Evolutionary conservation across 2,113 vertebrate species (phyloP).

Genomic region (Oxyruncus cristatus): DNA sequence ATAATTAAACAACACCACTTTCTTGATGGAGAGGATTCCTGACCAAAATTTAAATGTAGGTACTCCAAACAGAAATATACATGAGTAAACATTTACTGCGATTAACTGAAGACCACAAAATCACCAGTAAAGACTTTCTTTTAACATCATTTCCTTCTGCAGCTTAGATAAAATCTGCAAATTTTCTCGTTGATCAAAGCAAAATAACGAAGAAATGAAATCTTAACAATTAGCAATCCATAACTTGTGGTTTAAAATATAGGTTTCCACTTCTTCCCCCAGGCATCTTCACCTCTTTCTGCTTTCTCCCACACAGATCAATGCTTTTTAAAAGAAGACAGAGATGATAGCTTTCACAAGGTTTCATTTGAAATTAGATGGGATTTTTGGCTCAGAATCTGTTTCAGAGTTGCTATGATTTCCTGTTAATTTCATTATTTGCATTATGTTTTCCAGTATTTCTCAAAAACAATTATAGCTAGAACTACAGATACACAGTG

Average conservation of each 20-base stretch:
- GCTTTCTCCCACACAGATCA: neutral
- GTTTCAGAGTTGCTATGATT: neutral
- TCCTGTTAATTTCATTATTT: constrained; percentile 3
- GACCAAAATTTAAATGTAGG: constrained; percentile 20
- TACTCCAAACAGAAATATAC: constrained; percentile 47
- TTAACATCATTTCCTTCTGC: neutral
- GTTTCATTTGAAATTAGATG: neutral
- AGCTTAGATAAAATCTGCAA: neutral
- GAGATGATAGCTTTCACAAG: neutral
- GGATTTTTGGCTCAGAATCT: neutral
- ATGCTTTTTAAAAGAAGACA: neutral
- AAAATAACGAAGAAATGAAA: neutral
- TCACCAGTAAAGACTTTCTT: neutral
- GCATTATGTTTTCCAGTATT: neutral
- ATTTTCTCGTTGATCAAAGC: neutral
- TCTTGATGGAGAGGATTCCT: neutral
- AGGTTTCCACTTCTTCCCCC: neutral
- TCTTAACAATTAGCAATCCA: neutral
- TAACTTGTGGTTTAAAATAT: neutral
- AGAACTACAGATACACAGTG: too few species aligned
- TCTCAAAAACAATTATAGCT: neutral
- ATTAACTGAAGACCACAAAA: constrained; percentile 32
- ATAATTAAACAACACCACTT: constrained; percentile 50
- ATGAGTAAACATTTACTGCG: constrained; percentile 46
- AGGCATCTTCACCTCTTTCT: neutral